A percentile compares a stretch with the other conserved stretches of the same genome.
These are phyloP conservation scores for Morphnarchus princeps DNA, from an alignment of 2,113 vertebrate genomes.

Conservation along the genomic window DNA sequence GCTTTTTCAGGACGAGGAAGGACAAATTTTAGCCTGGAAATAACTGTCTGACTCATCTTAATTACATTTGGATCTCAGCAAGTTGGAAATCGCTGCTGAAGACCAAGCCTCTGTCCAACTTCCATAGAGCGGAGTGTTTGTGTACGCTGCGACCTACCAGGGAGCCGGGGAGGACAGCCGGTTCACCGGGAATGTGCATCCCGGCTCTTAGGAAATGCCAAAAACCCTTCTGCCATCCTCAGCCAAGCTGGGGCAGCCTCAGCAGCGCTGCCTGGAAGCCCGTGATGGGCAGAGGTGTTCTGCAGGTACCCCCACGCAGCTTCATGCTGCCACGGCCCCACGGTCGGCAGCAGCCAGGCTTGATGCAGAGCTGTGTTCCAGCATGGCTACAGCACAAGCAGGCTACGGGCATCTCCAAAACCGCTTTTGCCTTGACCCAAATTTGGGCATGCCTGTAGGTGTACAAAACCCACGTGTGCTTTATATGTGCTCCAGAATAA, in stretches of 20 bases:
- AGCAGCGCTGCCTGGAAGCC: background rate
- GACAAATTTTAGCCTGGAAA: constrained; percentile 23
- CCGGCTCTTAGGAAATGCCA: background rate
- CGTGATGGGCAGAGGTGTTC: background rate
- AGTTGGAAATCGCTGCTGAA: constrained; percentile 24
- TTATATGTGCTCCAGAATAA: background rate
- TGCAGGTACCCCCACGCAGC: accelerated
- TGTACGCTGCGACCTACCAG: background rate
- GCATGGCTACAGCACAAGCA: background rate
- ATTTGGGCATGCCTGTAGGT: background rate
- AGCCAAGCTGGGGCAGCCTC: background rate
- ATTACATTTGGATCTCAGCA: background rate
- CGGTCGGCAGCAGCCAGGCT: background rate
- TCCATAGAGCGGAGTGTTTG: constrained; percentile 27
- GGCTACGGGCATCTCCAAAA: background rate
- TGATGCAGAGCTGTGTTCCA: background rate
- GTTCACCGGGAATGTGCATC: background rate
- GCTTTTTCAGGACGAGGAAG: background rate
- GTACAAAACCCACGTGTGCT: background rate
- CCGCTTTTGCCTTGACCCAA: background rate
- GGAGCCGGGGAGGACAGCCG: background rate
- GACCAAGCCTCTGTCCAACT: constrained; percentile 3
- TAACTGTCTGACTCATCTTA: background rate
- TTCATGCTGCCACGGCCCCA: background rate
- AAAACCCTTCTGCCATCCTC: background rate